These are phyloP conservation scores for Drosophila leontia DNA, from an alignment of 1,140 invertebrate genomes.

Conservation along the genomic window DNA sequence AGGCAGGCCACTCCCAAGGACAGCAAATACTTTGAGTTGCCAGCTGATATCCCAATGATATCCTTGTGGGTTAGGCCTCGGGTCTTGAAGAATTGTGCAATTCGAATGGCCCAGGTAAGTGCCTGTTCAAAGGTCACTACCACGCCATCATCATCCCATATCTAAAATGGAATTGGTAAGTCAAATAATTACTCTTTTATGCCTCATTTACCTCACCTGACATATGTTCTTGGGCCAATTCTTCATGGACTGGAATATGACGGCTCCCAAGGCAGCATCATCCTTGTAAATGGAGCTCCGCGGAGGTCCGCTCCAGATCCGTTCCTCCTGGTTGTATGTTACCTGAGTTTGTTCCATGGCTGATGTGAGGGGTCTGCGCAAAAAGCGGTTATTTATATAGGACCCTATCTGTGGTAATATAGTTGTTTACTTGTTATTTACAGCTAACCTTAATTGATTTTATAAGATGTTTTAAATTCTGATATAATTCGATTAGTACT, in stretches of 20 bases:
- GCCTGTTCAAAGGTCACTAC: neutral
- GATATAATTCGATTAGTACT: neutral
- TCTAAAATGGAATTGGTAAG: neutral
- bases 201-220: conserved; percentile 13
- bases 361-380: neutral
- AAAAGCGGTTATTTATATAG: neutral
- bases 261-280: conserved; percentile 35
- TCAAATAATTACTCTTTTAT: no score
- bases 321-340: neutral
- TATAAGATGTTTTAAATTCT: neutral
- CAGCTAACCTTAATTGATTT: neutral
- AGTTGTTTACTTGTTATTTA: no score
- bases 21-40: conserved; percentile 51
- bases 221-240: conserved; percentile 58
- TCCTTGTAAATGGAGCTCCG: conserved; percentile 40
- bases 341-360: neutral
- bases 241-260: conserved; percentile 50
- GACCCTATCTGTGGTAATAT: neutral
- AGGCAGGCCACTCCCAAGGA: conserved; percentile 59
- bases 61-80: neutral
- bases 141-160: neutral
- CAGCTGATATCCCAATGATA: conserved; percentile 54
- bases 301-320: neutral
- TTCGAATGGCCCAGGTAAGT: neutral
- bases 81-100: neutral